phyloP scores from a whole-genome alignment of 2,888 invertebrate genomes.

The Acanthopleura granulata region DNA sequence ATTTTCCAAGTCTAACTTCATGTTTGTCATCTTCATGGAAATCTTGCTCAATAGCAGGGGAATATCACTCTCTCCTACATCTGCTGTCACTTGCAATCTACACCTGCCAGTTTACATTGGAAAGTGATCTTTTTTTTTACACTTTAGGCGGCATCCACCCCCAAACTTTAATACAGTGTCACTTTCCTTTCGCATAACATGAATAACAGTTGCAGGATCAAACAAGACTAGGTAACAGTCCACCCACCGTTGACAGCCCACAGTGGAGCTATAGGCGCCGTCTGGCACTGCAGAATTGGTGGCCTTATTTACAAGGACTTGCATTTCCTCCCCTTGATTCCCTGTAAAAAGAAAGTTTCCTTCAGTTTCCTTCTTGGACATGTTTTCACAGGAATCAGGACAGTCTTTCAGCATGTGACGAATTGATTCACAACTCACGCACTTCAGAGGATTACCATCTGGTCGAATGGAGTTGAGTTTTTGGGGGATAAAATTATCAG shows the following conservation, averaged over 20 bases:
- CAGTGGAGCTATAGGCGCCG: constrained; percentile 31
- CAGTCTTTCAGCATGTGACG: constrained; percentile 15
- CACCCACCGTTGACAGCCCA: constrained; percentile 29
- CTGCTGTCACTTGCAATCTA: too few species aligned
- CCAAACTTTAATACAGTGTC: constrained; percentile 26
- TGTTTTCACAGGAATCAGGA: constrained; percentile 20
- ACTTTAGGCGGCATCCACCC: constrained; percentile 28
- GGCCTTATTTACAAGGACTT: constrained; percentile 30
- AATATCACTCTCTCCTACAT: constrained; percentile 31
- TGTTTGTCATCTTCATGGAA: constrained; percentile 30
- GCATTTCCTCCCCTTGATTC: too few species aligned
- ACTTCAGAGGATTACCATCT: constrained; percentile 27
- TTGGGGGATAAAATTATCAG: too few species aligned
- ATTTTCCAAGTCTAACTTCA: constrained; percentile 35
- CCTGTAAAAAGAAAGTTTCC: too few species aligned
- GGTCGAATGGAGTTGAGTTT: constrained; percentile 27
- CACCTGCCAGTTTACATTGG: constrained; percentile 24
- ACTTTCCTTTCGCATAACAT: background rate
- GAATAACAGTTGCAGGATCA: background rate
- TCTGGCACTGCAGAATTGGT: constrained; percentile 32
- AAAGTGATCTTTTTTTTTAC: constrained; percentile 23
- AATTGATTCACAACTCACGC: constrained; percentile 14
- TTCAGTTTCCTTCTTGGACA: too few species aligned
- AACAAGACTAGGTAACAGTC: constrained; percentile 28
- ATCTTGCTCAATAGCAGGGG: constrained; percentile 29